Percentiles rank a stretch among this genome's conserved stretches.
Evolutionary conservation across 2,797 vertebrate genomes (phyloP).

Genomic region (Gymnothorax javanicus): DNA sequence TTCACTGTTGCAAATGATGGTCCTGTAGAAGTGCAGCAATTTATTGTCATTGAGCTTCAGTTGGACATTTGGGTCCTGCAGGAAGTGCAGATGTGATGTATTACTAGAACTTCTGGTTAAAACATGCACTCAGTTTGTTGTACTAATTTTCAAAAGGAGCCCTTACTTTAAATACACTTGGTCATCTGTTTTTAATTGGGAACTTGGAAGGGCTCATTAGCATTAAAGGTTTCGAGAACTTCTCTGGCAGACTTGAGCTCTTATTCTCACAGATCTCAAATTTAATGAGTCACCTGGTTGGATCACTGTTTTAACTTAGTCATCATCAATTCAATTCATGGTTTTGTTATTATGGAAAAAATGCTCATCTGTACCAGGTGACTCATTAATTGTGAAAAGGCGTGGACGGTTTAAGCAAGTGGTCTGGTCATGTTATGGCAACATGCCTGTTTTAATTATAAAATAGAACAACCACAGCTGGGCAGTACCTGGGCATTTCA

Average conservation of each 20-base stretch:
- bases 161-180: neutral
- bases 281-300: slow-evolving; percentile 30
- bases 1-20: neutral
- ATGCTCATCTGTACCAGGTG: neutral
- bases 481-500: too few relatives aligned
- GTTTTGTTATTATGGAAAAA: neutral
- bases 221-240: neutral
- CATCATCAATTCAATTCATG: neutral
- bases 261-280: slow-evolving; percentile 29
- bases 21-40: neutral
- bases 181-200: slow-evolving; percentile 31
- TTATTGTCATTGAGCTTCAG: neutral
- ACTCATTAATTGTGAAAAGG: neutral
- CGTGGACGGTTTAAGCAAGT: neutral
- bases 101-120: neutral
- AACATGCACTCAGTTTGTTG: neutral
- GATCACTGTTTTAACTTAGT: slow-evolving; percentile 12
- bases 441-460: neutral
- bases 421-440: neutral
- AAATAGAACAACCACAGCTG: neutral
- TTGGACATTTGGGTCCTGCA: neutral
- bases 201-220: slow-evolving; percentile 20
- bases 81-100: neutral
- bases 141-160: slow-evolving; percentile 9
- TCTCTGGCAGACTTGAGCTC: slow-evolving; percentile 13